Conservation (phyloP, 2,113 vertebrate species). For the Turdus rufiventris region DNA sequence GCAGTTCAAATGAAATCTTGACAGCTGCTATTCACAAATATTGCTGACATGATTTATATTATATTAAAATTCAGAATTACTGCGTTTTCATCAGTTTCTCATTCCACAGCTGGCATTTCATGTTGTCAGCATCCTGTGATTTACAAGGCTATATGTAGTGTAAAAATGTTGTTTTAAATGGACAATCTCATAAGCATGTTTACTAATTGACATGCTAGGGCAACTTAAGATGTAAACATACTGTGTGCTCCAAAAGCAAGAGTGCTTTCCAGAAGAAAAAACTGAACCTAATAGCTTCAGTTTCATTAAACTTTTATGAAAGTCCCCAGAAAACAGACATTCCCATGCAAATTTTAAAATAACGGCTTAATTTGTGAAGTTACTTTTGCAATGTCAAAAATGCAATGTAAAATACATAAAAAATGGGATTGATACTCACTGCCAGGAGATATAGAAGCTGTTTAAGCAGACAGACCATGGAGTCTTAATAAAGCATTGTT, state of each 20-base stretch:
- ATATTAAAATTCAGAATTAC: constrained; percentile 80
- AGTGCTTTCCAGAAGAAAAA: not conserved
- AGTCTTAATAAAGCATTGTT: not conserved
- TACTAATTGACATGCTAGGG: constrained; percentile 63
- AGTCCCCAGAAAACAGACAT: constrained; percentile 55
- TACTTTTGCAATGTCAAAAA: constrained; percentile 29
- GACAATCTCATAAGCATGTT: constrained; percentile 63
- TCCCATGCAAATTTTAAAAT: constrained; percentile 55
- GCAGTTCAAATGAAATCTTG: constrained; percentile 71
- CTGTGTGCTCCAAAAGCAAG: not conserved
- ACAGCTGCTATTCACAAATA: constrained; percentile 80
- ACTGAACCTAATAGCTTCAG: constrained; percentile 3
- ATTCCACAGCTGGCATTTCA: constrained; percentile 84
- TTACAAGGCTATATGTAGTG: constrained; percentile 51
- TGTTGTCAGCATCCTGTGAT: constrained; percentile 82
- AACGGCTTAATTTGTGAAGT: constrained; percentile 32
- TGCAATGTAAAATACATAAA: not conserved
- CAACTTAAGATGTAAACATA: constrained; percentile 61
- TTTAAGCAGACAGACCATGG: not conserved
- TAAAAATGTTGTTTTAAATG: constrained; percentile 66
- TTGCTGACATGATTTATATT: constrained; percentile 79
- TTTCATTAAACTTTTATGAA: constrained; percentile 58
- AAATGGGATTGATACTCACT: not conserved
- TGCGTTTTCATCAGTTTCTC: constrained; percentile 80
- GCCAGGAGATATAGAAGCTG: not conserved